These are phyloP conservation scores for Pseudomyrmex cubaensis DNA, from an alignment of 1,140 invertebrate genomes.

Conservation along the genomic window DNA sequence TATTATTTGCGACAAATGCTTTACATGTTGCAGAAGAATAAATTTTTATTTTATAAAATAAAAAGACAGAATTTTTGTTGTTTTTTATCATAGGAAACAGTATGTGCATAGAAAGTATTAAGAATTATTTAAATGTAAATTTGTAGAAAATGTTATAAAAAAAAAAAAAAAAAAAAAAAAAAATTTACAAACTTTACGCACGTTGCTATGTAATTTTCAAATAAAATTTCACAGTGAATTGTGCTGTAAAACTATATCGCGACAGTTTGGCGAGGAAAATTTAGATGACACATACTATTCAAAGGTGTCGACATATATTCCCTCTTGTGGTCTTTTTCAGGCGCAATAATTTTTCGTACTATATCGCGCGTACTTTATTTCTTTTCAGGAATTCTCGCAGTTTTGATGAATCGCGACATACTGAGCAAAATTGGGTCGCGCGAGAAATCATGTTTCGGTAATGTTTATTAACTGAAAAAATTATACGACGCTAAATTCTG, in stretches of 20 bases:
- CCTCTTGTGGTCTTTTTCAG: conserved; percentile 2
- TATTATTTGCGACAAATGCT: background rate
- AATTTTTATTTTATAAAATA: background rate
- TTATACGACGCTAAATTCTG: background rate
- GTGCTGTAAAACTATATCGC: background rate
- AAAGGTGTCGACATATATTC: conserved; percentile 38
- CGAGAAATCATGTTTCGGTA: background rate
- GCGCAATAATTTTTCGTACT: conserved; percentile 51
- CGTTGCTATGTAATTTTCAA: background rate
- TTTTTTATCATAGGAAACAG: background rate
- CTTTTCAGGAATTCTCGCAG: background rate
- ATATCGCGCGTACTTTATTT: conserved; percentile 14
- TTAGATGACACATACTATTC: conserved; percentile 6
- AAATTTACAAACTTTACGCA: background rate
- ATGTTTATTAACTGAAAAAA: conserved; percentile 15
- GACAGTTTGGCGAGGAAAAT: conserved; percentile 4
- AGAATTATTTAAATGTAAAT: background rate
- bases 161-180: background rate
- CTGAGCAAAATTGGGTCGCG: conserved; percentile 56
- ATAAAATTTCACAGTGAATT: conserved; percentile 31
- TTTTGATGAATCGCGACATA: conserved; percentile 50
- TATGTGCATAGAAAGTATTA: background rate
- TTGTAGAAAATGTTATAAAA: background rate
- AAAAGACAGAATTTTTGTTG: background rate
- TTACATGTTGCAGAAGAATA: background rate